Percentiles rank a stretch among this genome's conserved stretches.
These are phyloP conservation scores for Teleogryllus oceanicus DNA, from an alignment of 2,888 invertebrate genomes.

Conservation along the genomic window DNA sequence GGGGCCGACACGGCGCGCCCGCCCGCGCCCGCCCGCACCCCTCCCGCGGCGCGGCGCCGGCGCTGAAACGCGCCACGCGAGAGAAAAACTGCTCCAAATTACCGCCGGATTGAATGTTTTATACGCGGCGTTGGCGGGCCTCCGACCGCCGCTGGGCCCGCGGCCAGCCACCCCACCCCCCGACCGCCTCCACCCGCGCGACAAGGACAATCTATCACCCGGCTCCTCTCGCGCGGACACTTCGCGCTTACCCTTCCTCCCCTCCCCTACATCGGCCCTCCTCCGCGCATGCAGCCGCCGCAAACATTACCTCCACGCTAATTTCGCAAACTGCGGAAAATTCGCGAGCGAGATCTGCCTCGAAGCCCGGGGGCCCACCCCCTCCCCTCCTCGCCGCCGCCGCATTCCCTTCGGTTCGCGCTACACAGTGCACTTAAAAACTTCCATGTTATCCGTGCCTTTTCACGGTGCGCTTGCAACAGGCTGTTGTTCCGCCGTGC, in stretches of 20 bases:
- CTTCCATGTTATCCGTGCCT: not conserved
- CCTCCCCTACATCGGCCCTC: not conserved
- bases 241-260: too few species aligned
- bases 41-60: not conserved
- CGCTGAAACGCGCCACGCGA: not conserved
- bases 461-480: not conserved
- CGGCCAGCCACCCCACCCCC: not conserved
- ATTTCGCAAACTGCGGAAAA: not conserved
- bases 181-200: not conserved
- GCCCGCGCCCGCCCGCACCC: not conserved
- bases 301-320: not conserved
- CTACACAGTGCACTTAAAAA: slow-evolving; percentile 18
- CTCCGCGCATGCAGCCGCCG: not conserved
- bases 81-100: slow-evolving; percentile 10
- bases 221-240: not conserved
- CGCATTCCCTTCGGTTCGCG: not conserved
- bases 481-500: not conserved
- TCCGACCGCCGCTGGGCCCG: not conserved
- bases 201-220: not conserved
- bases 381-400: too few species aligned
- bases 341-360: not conserved
- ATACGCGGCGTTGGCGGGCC: not conserved
- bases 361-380: not conserved
- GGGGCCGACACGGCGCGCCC: not conserved
- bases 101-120: not conserved